Percentiles rank a stretch among this genome's conserved stretches.
Evolutionary conservation across 2,888 invertebrate species (phyloP).

Genomic region (Apotomis capreana): DNA sequence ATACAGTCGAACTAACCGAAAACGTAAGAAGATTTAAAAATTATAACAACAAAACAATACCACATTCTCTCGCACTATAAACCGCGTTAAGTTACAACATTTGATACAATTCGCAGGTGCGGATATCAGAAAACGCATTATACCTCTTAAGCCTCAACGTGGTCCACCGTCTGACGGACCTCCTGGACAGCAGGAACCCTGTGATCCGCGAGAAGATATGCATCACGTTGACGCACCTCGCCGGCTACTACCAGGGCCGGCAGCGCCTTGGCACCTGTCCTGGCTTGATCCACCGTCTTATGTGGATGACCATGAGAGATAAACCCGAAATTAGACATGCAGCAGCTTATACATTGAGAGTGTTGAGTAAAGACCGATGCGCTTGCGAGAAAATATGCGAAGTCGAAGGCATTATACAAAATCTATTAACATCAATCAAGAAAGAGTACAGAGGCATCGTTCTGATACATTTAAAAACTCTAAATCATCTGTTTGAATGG

Average conservation of each 20-base stretch:
- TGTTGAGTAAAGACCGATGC: slow-evolving; percentile 62
- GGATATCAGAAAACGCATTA: slow-evolving; percentile 70
- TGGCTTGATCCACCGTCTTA: slow-evolving; percentile 61
- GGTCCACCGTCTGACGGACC: slow-evolving; percentile 67
- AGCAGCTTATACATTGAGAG: slow-evolving; percentile 65
- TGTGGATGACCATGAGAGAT: slow-evolving; percentile 65
- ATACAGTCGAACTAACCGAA: too few species aligned
- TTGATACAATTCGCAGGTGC: slow-evolving; percentile 58
- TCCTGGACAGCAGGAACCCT: slow-evolving; percentile 64
- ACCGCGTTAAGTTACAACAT: background rate
- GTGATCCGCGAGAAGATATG: slow-evolving; percentile 71
- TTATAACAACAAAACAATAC: too few species aligned
- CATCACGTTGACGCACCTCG: slow-evolving; percentile 62
- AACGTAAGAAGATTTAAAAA: too few species aligned
- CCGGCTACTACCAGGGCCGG: slow-evolving; percentile 64
- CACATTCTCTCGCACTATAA: background rate
- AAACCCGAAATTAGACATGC: slow-evolving; percentile 71
- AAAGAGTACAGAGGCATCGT: slow-evolving; percentile 70
- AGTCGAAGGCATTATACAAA: slow-evolving; percentile 61
- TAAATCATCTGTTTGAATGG: slow-evolving; percentile 66
- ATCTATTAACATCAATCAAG: slow-evolving; percentile 68
- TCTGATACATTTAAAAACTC: slow-evolving; percentile 64
- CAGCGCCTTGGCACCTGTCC: slow-evolving; percentile 61
- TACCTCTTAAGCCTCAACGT: slow-evolving; percentile 67
- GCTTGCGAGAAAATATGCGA: slow-evolving; percentile 58